Evolutionary conservation across 2,888 invertebrate species (phyloP), one percentile per base, ranked within the genome.

Genomic region (Macrophya annulata): DNA sequence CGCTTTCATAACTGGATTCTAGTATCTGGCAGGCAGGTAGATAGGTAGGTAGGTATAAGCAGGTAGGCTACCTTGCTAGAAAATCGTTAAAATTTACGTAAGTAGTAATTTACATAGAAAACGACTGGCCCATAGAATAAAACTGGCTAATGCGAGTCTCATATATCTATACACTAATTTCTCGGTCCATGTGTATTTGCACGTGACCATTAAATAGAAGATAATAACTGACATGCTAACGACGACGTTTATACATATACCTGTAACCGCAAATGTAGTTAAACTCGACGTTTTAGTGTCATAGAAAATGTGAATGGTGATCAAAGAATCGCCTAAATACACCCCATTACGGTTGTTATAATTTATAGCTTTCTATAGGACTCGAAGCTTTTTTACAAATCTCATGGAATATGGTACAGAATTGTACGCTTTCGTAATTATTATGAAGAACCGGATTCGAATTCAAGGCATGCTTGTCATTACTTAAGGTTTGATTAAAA

Each of bases 1-100:
- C 81, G 81, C 59, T 81, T 81, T 81, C 81, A 55, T 55, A 79
- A 79, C 79, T 59, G 17, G 55, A 51, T 79, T 79, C n/a, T 59
- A 59, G 37, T 9, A 59, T 55, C 62, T 55, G 55, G 45, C 76
- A n/a, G 40, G 43, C 21, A 21, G 72, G 25, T 37, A 72, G 43
- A 21, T 72, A 72, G 40, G n/a, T n/a, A n/a, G n/a, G n/a, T n/a
- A n/a, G n/a, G n/a, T 37, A 15, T 25, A 17, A 31, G 55, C 55
- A 21, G 17, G 62, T 8, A 21, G 8, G 21, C 17, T 43, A 15
- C 48, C 45, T 45, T 9, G 31, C 51, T 77, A 55, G 51, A 77
- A 77, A 77, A 51, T 77, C 31, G 51, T 77, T 48, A 37, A 37
- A 55, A 77, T 77, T 77, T 77, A 77, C 51, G 77, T 55, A 77